phyloP scores from a whole-genome alignment of 2,113 vertebrate species.

The cattle (Bos taurus) region ARS-UCD2.0 NC_037336.1:72191501-72192000 shows the following conservation, averaged over 20 bases:
- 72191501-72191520: constrained; percentile 30
- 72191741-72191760: constrained; percentile 90
- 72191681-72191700: constrained; percentile 85
- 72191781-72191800: constrained; percentile 91
- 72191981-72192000: constrained; percentile 91
- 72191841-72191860: constrained; percentile 94
- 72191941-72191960: constrained; percentile 89
- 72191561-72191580: constrained; percentile 39
- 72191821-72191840: constrained; percentile 93
- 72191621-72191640: constrained; percentile 52
- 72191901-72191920: constrained; percentile 96
- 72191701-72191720: constrained; percentile 87
- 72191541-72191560: constrained; percentile 25
- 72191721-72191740: constrained; percentile 85
- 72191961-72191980: constrained; percentile 90
- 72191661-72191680: constrained; percentile 83
- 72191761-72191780: constrained; percentile 93
- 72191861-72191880: constrained; percentile 93
- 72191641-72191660: constrained; percentile 76
- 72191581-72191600: constrained; percentile 69
- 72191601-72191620: constrained; percentile 72
- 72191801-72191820: constrained; percentile 90
- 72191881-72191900: constrained; percentile 92
- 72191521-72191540: constrained; percentile 1
- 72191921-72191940: constrained; percentile 94